phyloP scores from a whole-genome alignment of 2,113 vertebrate species.

The Embiotoca jacksoni region DNA sequence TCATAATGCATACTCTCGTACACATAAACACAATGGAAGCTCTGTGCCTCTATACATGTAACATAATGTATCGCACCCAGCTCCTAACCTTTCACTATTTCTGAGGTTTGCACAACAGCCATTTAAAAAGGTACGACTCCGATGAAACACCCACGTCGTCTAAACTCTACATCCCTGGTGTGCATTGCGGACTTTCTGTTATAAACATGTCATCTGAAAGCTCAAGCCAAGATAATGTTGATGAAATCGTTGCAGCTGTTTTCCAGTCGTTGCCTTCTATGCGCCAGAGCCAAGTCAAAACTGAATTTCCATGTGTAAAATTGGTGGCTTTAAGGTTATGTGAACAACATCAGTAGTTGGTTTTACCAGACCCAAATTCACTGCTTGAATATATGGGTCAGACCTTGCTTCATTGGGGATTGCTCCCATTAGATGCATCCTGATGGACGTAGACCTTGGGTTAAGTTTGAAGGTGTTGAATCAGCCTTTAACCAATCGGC shows the following conservation, averaged over 20 bases:
- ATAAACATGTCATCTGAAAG: not conserved
- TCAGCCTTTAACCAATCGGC: no score
- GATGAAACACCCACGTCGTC: not conserved
- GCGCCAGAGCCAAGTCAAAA: not conserved
- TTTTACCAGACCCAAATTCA: no score
- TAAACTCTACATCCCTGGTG: not conserved
- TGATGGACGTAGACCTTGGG: no score
- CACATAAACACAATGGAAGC: not conserved
- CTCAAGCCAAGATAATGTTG: not conserved
- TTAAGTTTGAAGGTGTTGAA: no score
- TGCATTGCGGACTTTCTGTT: not conserved
- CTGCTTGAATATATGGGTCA: no score
- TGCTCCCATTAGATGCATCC: no score
- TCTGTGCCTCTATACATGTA: not conserved
- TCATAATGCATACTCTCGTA: not conserved
- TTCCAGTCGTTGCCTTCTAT: not conserved
- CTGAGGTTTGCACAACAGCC: not conserved
- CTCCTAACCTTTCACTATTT: no score
- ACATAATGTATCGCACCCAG: not conserved
- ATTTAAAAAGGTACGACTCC: not conserved
- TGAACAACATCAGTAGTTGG: no score
- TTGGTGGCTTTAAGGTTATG: not conserved
- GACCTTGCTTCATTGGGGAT: no score
- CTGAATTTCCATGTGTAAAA: not conserved
- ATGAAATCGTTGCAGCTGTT: not conserved